A percentile compares a stretch with the other conserved stretches of the same genome.
Conservation (phyloP, 2,113 vertebrate species). For the Centropus bengalensis region DNA sequence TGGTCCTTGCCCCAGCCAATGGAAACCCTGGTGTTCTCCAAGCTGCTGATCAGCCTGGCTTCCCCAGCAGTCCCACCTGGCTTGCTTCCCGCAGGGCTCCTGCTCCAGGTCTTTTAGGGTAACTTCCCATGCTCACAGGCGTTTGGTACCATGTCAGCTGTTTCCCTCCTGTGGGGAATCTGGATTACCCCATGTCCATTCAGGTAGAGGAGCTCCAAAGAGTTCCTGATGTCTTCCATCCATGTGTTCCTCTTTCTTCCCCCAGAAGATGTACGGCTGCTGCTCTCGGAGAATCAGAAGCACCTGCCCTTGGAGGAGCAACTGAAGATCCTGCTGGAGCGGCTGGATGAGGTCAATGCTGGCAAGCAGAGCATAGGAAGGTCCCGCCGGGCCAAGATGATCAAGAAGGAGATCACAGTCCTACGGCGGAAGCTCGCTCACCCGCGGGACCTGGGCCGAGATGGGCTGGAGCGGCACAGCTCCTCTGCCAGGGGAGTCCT, state of each 20-base stretch:
- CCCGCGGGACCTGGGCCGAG: constrained; percentile 85
- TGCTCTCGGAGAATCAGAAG: constrained; percentile 88
- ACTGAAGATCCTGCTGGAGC: constrained; percentile 88
- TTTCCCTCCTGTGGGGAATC: neutral
- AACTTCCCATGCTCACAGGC: neutral
- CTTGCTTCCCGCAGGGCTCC: neutral
- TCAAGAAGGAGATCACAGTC: constrained; percentile 94
- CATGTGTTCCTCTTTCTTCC: neutral
- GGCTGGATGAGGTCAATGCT: constrained; percentile 88
- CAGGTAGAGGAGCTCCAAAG: neutral
- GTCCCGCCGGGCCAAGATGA: constrained; percentile 92
- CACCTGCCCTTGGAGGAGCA: constrained; percentile 93
- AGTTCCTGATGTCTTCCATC: neutral
- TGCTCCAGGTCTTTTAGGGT: neutral
- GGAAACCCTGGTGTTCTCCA: neutral
- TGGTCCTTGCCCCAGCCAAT: neutral
- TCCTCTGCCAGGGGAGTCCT: constrained; percentile 73
- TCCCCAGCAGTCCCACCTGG: neutral
- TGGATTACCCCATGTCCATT: neutral
- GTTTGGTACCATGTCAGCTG: neutral
- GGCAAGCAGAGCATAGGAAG: constrained; percentile 94
- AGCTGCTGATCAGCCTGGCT: neutral
- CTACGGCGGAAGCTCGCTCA: constrained; percentile 93
- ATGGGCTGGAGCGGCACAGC: constrained; percentile 76
- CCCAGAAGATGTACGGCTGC: constrained; percentile 83